Percentiles rank a stretch among this genome's conserved stretches.
Conservation (phyloP, 2,113 vertebrate species). For the Aythya baeri region DNA sequence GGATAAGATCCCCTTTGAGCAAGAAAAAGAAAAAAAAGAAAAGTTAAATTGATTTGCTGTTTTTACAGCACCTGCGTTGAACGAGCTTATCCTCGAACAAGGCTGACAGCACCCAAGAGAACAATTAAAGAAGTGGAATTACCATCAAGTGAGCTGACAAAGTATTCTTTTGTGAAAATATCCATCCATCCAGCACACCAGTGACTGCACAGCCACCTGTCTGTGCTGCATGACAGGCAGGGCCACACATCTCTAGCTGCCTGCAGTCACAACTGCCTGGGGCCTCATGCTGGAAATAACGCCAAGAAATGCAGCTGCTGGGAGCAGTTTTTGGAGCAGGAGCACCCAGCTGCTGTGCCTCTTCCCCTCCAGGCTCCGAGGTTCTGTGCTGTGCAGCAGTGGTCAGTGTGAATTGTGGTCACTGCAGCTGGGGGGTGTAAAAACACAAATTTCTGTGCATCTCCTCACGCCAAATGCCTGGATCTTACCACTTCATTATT, state of each 20-base stretch:
- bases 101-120: not conserved
- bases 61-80: not conserved
- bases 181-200: not conserved
- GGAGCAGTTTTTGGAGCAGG: not conserved
- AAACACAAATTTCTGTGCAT: accelerated
- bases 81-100: not conserved
- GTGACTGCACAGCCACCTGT: not conserved
- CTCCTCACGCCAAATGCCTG: not conserved
- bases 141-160: not conserved
- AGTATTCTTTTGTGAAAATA: slow-evolving; percentile 29
- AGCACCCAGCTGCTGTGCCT: not conserved
- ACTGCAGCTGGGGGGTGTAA: not conserved
- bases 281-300: not conserved
- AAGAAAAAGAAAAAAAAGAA: slow-evolving; percentile 16
- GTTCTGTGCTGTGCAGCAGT: not conserved
- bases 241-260: not conserved
- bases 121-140: not conserved
- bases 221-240: not conserved
- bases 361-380: not conserved
- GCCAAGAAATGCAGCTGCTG: not conserved
- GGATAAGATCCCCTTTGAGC: slow-evolving; percentile 89
- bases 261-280: not conserved
- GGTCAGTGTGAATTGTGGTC: not conserved
- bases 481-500: not conserved
- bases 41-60: not conserved